A percentile compares a stretch with the other conserved stretches of the same genome.
Evolutionary conservation across 1,140 invertebrate species (phyloP).

Genomic region (Radopholus similis): DNA sequence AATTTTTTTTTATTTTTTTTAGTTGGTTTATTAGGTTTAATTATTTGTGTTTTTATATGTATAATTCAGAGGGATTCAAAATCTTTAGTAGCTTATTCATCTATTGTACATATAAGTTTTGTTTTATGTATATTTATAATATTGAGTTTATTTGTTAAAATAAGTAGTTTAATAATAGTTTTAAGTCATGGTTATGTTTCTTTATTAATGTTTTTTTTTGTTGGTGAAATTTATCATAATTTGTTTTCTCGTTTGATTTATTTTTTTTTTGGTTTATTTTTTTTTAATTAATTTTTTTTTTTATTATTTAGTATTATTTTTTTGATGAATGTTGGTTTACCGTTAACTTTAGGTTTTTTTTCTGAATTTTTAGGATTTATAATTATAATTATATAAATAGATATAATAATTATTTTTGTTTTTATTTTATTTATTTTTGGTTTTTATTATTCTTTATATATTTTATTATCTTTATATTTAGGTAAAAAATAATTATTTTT

Average conservation of each 20-base stretch:
- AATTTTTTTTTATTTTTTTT: too few relatives aligned
- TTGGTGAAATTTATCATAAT: conserved; percentile 20
- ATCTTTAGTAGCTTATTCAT: conserved; percentile 25
- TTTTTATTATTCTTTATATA: conserved; percentile 33
- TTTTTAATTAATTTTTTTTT: conserved; percentile 44
- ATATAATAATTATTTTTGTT: conserved; percentile 23
- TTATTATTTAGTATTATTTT: conserved; percentile 23
- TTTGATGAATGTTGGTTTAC: conserved; percentile 30
- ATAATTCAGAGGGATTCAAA: conserved; percentile 21
- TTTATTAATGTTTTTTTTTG: conserved; percentile 27
- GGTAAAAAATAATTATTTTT: conserved; percentile 29
- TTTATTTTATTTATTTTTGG: conserved; percentile 40
- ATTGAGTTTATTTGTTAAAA: conserved; percentile 33
- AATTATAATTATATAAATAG: conserved; percentile 1
- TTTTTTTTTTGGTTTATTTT: conserved; percentile 40
- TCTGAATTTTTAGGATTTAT: conserved; percentile 37
- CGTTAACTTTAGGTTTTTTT: conserved; percentile 33
- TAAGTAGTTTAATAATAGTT: too few relatives aligned
- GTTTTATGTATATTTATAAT: conserved; percentile 15
- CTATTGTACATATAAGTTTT: conserved; percentile 20
- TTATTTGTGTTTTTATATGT: conserved; percentile 24
- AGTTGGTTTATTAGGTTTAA: conserved; percentile 34
- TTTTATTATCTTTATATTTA: conserved; percentile 23
- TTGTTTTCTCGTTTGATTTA: conserved; percentile 37
- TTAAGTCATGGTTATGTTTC: too few relatives aligned